A percentile compares a stretch with the other conserved stretches of the same genome.
Conservation (phyloP, 2,797 vertebrate genomes). For the Notoglanidium macrostoma region DNA sequence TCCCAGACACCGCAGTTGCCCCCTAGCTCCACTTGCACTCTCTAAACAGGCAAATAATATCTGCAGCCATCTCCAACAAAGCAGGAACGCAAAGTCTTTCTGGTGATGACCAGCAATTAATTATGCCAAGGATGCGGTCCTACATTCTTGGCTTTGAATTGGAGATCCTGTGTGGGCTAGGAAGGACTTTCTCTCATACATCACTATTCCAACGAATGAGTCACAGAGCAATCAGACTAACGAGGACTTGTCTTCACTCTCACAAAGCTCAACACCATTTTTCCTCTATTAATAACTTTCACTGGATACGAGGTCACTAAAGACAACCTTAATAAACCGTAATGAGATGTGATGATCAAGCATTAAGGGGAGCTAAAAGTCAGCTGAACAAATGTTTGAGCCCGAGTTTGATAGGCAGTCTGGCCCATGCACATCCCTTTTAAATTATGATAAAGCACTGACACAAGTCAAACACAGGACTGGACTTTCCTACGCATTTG, state of each 20-base stretch:
- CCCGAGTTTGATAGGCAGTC: slow-evolving; percentile 8
- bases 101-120: slow-evolving; percentile 60
- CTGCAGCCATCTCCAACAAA: slow-evolving; percentile 32
- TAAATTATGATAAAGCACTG: slow-evolving; percentile 54
- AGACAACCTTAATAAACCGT: neutral
- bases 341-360: slow-evolving; percentile 28
- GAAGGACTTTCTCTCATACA: slow-evolving; percentile 60
- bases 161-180: slow-evolving; percentile 63
- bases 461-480: slow-evolving; percentile 31
- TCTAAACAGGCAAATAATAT: slow-evolving; percentile 54
- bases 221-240: slow-evolving; percentile 65
- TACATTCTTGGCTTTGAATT: slow-evolving; percentile 60
- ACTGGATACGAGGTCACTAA: neutral
- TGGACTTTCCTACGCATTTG: slow-evolving; percentile 17
- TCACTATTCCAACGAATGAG: slow-evolving; percentile 59
- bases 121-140: slow-evolving; percentile 62
- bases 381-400: slow-evolving; percentile 29
- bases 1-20: slow-evolving; percentile 9
- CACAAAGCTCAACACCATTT: slow-evolving; percentile 31
- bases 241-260: slow-evolving; percentile 65
- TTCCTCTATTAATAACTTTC: slow-evolving; percentile 32
- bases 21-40: neutral
- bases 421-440: slow-evolving; percentile 24
- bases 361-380: slow-evolving; percentile 14
- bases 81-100: slow-evolving; percentile 52